phyloP scores from a whole-genome alignment of 1,140 invertebrate genomes.

The Brachionus rotundiformis region DNA sequence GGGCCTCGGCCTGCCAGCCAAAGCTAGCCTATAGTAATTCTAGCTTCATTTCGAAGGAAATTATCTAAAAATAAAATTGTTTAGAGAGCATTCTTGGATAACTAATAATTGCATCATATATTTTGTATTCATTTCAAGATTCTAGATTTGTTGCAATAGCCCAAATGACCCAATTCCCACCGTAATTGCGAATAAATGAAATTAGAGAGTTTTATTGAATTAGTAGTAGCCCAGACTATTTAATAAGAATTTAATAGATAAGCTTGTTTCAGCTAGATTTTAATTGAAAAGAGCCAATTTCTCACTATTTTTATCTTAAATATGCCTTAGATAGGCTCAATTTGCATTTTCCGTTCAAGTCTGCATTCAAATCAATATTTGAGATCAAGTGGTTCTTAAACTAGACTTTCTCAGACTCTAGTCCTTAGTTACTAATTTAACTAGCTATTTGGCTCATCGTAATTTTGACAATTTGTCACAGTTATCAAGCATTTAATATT shows the following conservation, averaged over 20 bases:
- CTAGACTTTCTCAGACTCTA: neutral
- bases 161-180: neutral
- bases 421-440: conserved; percentile 3
- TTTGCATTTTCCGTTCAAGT: conserved; percentile 12
- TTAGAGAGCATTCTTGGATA: conserved; percentile 18
- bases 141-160: neutral
- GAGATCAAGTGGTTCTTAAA: neutral
- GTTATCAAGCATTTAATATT: neutral
- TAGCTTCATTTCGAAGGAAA: neutral
- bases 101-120: conserved; percentile 11
- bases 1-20: neutral
- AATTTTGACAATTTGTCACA: conserved; percentile 9
- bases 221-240: neutral
- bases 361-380: conserved; percentile 9
- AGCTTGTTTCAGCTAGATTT: conserved; percentile 12
- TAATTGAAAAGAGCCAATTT: conserved; percentile 19
- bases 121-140: conserved; percentile 4
- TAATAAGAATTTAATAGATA: conserved; percentile 22
- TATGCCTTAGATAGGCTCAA: neutral
- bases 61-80: conserved; percentile 17
- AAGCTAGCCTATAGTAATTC: neutral
- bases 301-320: conserved; percentile 1
- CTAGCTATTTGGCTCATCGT: neutral
- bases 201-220: conserved; percentile 15
- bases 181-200: neutral